phyloP scores from a whole-genome alignment of 1,140 invertebrate species.

The Wiebesia pumilae region DNA sequence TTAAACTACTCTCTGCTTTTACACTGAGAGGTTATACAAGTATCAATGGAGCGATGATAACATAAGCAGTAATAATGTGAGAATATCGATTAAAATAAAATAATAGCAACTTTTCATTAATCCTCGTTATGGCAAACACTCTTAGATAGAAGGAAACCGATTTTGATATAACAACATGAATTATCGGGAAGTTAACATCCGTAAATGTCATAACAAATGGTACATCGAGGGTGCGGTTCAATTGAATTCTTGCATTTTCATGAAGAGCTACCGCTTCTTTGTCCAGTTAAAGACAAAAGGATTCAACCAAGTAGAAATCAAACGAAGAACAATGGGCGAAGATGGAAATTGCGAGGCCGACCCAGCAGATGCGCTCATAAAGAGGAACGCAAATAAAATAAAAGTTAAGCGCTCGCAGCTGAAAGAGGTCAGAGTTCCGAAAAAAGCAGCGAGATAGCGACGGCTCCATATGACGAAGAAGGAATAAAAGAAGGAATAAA shows the following conservation, averaged over 20 bases:
- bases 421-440: conserved; percentile 27
- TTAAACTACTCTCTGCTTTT: too few relatives aligned
- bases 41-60: too few relatives aligned
- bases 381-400: neutral
- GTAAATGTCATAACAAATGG: neutral
- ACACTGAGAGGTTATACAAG: too few relatives aligned
- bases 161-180: too few relatives aligned
- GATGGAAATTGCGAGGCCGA: conserved; percentile 25
- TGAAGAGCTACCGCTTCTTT: neutral
- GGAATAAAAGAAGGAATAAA: too few relatives aligned
- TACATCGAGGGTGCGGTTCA: neutral
- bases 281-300: conserved; percentile 13
- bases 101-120: too few relatives aligned
- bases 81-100: too few relatives aligned
- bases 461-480: neutral
- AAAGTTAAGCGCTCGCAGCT: neutral
- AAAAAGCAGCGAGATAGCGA: neutral
- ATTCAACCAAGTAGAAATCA: neutral
- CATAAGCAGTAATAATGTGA: too few relatives aligned
- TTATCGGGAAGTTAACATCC: neutral
- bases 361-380: conserved; percentile 25
- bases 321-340: conserved; percentile 41
- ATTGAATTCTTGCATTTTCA: conserved; percentile 21
- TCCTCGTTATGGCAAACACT: too few relatives aligned
- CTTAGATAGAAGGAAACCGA: too few relatives aligned